Base-by-base conservation (phyloP, 2,797 vertebrate species). In the Jordanella pulchra region DNA sequence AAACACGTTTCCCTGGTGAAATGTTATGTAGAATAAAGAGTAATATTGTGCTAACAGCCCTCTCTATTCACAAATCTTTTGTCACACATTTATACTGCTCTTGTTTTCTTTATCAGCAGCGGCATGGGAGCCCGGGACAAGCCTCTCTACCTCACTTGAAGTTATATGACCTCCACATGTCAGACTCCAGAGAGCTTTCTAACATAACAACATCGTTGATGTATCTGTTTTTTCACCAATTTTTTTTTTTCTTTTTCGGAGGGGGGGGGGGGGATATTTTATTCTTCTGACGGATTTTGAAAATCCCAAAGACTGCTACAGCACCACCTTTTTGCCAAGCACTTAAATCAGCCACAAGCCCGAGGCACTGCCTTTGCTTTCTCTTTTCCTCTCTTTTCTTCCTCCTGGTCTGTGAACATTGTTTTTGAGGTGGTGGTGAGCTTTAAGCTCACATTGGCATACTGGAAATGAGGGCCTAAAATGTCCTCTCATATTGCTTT, bases 91-190 rank as follows among this genome's bases (percentile, higher is more conserved):
- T 74, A 86, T 23, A 14, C 23, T 2, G 15, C 60, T 71, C 72
- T 51, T 76, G 54, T 84, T 42, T 80, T 72, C 55, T 80, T 92
- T 76, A 88, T 75, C 93, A 94, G 94, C 89, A 95, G 93, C 93
- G 97, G 97, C 93, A 95, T 98, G 96, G 95, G 97, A 95, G 95
- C 96, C 91, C 95, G 97, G 93, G 97, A 99, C 93, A 99, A 99
- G 95, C 94, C 97, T 87, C 98, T 99, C 97, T 99, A 99, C 98
- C 98, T 99, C 97, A 99, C 97, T 96, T 99, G 97, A 97, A 96
- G 91, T 86, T 91, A 85, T 88, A 90, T 89, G 90, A 92, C 91
- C 86, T 88, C 83, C 91, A 87, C 86, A 93, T 86, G 89, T 89
- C 89, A 90, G 87, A 96, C 95, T 94, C 95, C 95, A 94, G 95